Evolutionary conservation across 2,113 vertebrate species (phyloP).

Genomic region (Capreolus pygargus): DNA sequence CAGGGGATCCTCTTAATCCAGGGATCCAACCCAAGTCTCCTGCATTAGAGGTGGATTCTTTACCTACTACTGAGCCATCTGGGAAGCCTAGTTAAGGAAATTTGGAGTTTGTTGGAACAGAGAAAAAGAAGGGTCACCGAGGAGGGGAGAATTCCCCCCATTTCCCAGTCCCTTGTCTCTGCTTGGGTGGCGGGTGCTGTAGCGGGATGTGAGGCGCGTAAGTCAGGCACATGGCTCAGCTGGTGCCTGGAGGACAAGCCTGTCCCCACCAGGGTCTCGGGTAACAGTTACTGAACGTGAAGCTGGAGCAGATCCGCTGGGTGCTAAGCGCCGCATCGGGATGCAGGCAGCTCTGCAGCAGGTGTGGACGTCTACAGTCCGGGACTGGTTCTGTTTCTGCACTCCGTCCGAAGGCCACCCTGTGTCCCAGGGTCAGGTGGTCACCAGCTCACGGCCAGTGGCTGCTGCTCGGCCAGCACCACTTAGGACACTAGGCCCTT

Average conservation of each 20-base stretch:
- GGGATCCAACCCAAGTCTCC: neutral
- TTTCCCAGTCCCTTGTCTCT: neutral
- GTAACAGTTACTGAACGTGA: neutral
- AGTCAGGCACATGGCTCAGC: no score
- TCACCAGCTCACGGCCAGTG: neutral
- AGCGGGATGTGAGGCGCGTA: accelerated
- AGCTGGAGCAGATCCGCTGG: accelerated
- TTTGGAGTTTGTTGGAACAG: no score
- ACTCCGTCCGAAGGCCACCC: neutral
- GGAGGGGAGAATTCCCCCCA: no score
- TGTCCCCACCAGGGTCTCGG: neutral
- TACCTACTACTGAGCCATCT: neutral
- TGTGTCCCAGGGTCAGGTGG: accelerated
- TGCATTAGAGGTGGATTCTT: neutral
- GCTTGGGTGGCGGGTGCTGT: neutral
- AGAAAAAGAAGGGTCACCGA: neutral
- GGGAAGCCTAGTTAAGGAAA: neutral
- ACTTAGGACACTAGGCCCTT: neutral
- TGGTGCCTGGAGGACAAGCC: neutral
- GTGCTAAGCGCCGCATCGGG: accelerated
- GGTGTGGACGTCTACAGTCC: accelerated
- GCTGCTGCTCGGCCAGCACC: accelerated
- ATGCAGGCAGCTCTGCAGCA: accelerated
- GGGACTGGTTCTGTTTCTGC: accelerated
- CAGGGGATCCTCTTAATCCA: neutral